phyloP scores from a whole-genome alignment of 2,113 vertebrate genomes.

The Verasper variegatus region DNA sequence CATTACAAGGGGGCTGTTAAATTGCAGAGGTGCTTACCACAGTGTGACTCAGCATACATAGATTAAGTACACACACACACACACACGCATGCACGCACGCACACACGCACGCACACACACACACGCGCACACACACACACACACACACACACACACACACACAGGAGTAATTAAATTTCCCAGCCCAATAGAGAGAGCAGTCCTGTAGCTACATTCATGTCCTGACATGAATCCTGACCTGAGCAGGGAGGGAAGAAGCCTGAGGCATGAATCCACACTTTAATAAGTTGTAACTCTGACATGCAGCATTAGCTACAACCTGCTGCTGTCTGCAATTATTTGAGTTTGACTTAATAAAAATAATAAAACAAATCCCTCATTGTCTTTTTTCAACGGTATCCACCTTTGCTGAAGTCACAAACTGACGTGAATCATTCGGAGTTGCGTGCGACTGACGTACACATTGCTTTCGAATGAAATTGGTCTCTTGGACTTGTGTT shows the following conservation, averaged over 20 bases:
- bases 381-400: conserved; percentile 26
- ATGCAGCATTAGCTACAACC: conserved; percentile 38
- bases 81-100: conserved; percentile 22
- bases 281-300: conserved; percentile 59
- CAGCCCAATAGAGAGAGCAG: conserved; percentile 30
- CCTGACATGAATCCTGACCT: conserved; percentile 72
- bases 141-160: conserved; percentile 17
- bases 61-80: conserved; percentile 20
- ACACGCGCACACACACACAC: conserved; percentile 22
- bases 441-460: conserved; percentile 38
- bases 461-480: conserved; percentile 56
- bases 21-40: conserved; percentile 75
- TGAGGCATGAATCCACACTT: conserved; percentile 50
- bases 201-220: conserved; percentile 57
- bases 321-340: conserved; percentile 39
- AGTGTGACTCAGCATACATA: conserved; percentile 70
- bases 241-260: conserved; percentile 54
- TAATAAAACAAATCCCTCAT: conserved; percentile 3
- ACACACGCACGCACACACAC: conserved; percentile 14
- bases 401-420: conserved; percentile 43
- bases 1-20: conserved; percentile 72
- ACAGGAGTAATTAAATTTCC: conserved; percentile 56
- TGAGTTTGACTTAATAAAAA: conserved; percentile 5
- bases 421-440: background rate
- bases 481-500: conserved; percentile 52